Evolutionary conservation across 1,140 invertebrate genomes (phyloP).

Genomic region (Pseudoatta argentina): DNA sequence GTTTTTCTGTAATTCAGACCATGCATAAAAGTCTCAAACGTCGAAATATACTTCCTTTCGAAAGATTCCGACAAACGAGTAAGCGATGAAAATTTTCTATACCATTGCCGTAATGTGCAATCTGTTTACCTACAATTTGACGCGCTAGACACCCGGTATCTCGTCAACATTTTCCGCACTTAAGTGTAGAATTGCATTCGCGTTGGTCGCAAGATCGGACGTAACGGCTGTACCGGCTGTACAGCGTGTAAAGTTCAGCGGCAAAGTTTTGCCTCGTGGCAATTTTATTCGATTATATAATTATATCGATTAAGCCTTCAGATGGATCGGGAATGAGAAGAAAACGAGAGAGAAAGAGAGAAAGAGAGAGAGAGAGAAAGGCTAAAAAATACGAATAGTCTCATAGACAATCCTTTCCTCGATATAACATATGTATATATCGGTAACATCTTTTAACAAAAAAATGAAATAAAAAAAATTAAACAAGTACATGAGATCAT

Average conservation of each 20-base stretch:
- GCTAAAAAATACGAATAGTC: constrained; percentile 29
- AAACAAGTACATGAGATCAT: too few species aligned
- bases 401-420: too few species aligned
- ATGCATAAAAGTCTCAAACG: neutral
- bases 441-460: neutral
- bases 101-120: neutral
- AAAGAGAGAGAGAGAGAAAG: neutral
- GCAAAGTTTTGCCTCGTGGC: constrained; percentile 65
- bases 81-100: neutral
- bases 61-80: neutral
- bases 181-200: constrained; percentile 41
- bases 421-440: neutral
- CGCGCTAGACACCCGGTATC: neutral
- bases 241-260: constrained; percentile 79
- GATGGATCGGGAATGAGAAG: neutral
- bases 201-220: neutral
- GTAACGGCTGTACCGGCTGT: neutral
- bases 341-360: neutral
- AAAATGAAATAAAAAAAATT: neutral
- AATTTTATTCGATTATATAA: constrained; percentile 83
- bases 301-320: constrained; percentile 78
- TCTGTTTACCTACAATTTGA: neutral
- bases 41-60: neutral
- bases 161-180: constrained; percentile 14
- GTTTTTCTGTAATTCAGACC: neutral